phyloP scores from a whole-genome alignment of 2,113 vertebrate species.

The Psittacula cyanocephala region DNA sequence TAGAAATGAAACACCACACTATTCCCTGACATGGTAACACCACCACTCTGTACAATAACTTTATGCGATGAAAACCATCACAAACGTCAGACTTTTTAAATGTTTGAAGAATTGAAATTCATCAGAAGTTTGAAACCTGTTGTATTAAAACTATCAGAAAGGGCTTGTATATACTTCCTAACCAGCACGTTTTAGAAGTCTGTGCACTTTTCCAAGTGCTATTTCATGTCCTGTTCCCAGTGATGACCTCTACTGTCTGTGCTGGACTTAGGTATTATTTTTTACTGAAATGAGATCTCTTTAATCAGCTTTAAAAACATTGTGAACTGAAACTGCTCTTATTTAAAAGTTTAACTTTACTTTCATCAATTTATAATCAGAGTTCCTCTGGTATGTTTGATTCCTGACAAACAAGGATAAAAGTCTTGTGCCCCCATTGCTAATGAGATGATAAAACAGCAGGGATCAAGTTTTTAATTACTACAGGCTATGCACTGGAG shows the following conservation, averaged over 20 bases:
- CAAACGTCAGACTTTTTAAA: background rate
- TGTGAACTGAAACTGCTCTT: conserved; percentile 75
- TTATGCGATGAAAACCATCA: background rate
- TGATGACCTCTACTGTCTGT: conserved; percentile 52
- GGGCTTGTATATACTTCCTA: background rate
- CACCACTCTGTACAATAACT: background rate
- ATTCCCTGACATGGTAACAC: background rate
- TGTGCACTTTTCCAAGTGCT: background rate
- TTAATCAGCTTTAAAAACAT: conserved; percentile 78
- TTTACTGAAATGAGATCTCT: conserved; percentile 56
- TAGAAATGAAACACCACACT: background rate
- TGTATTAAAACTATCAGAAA: background rate
- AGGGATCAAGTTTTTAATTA: conserved; percentile 98
- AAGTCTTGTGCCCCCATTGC: conserved; percentile 87
- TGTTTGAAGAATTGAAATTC: background rate
- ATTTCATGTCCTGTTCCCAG: background rate
- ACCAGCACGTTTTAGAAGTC: background rate
- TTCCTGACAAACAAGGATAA: conserved; percentile 92
- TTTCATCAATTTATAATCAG: conserved; percentile 87
- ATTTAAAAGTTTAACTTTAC: conserved; percentile 85
- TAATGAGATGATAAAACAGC: conserved; percentile 96
- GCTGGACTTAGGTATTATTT: conserved; percentile 57
- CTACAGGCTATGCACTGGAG: conserved; percentile 86
- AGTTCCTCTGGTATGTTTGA: conserved; percentile 83
- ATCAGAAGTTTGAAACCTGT: background rate